Percentiles rank a stretch among this genome's conserved stretches.
These are phyloP conservation scores for Leptopterna dolabrata DNA, from an alignment of 2,888 invertebrate species.

Conservation along the genomic window DNA sequence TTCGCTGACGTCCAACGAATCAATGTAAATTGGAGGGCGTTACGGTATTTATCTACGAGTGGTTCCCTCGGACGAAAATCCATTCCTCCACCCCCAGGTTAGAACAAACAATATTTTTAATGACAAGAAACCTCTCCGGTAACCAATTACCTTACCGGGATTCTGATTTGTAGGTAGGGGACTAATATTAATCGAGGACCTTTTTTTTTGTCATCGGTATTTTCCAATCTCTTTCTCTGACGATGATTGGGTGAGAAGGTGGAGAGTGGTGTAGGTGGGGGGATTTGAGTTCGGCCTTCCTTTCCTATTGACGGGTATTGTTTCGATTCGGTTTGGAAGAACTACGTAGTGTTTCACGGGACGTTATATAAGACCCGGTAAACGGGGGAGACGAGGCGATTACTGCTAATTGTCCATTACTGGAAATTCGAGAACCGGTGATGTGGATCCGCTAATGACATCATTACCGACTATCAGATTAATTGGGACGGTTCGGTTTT, in stretches of 20 bases:
- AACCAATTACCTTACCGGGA: not conserved
- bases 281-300: not conserved
- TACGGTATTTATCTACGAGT: too few species aligned
- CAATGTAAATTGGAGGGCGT: too few species aligned
- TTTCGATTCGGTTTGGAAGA: not conserved
- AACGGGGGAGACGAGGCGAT: not conserved
- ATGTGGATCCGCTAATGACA: not conserved
- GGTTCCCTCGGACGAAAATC: too few species aligned
- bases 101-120: not conserved
- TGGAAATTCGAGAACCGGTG: not conserved
- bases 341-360: not conserved
- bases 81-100: too few species aligned
- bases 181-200: not conserved
- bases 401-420: not conserved
- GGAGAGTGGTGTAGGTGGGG: not conserved
- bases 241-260: not conserved
- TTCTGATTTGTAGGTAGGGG: not conserved
- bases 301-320: not conserved
- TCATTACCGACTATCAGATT: not conserved
- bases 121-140: not conserved
- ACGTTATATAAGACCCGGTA: not conserved
- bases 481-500: not conserved
- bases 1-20: too few species aligned
- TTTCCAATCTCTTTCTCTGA: not conserved
- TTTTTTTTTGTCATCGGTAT: not conserved